Conservation (phyloP, 1,140 invertebrate species). For the Cylas formicarius region DNA sequence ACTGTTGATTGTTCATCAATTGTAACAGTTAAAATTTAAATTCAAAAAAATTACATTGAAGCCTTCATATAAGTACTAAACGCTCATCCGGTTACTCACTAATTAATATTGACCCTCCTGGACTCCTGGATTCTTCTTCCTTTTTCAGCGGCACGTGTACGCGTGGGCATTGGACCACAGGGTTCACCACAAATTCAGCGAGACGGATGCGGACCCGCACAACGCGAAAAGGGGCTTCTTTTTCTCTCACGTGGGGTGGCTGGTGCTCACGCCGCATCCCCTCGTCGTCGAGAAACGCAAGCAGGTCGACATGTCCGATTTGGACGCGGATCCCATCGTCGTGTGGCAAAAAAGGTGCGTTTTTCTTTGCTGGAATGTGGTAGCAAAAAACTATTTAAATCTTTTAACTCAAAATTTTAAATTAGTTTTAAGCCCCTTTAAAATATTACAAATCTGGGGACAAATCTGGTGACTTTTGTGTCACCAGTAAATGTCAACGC, state of each 20-base stretch:
- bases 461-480: too few relatives aligned
- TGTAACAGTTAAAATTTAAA: too few relatives aligned
- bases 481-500: too few relatives aligned
- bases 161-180: constrained; percentile 74
- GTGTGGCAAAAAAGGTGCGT: constrained; percentile 73
- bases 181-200: constrained; percentile 76
- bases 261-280: constrained; percentile 70
- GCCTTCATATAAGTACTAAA: too few relatives aligned
- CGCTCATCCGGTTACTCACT: too few relatives aligned
- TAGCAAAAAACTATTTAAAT: constrained; percentile 43
- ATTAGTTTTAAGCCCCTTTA: constrained; percentile 4
- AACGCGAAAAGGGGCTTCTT: constrained; percentile 74
- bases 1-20: too few relatives aligned
- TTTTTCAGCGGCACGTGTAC: constrained; percentile 60
- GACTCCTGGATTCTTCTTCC: too few relatives aligned
- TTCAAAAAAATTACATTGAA: too few relatives aligned
- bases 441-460: too few relatives aligned
- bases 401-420: constrained; percentile 7
- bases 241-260: constrained; percentile 76
- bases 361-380: constrained; percentile 36
- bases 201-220: constrained; percentile 77
- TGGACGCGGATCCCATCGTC: constrained; percentile 76
- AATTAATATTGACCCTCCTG: too few relatives aligned
- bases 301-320: constrained; percentile 72
- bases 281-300: constrained; percentile 70